Base-by-base conservation (phyloP, 2,113 vertebrate species). In the Carlito syrichta region DNA sequence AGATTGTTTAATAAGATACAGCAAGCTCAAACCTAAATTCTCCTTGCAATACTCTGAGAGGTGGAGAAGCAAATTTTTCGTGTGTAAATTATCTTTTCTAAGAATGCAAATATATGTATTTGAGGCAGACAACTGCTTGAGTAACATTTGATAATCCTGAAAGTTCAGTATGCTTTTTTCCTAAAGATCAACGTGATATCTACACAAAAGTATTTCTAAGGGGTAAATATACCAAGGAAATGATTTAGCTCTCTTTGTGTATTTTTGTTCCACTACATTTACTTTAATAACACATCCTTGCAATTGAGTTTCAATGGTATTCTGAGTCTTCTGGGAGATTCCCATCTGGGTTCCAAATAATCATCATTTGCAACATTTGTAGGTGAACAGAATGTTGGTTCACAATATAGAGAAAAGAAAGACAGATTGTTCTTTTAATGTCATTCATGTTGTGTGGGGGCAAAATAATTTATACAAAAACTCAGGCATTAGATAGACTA, bases 401-500 rank as follows among this genome's bases (percentile, higher is more conserved):
- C 82, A 94, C 50, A 94, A 82, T 88, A 89, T 38, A 95, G n/a
- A 84, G 71, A 93, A 69, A 60, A 45, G 62, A 87, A 76, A 96
- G 45, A 78, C 71, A 86, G 90, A 88, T 27, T 97, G 95, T 52
- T 91, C 94, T 94, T 93, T 97, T 97, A 94, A 91, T 74, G 96
- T 66, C 92, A 86, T 69, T 45, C 58, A 89, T 78, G 71, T 97
- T 13, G 22, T 86, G 81, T 30, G 58, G 76, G 85, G 58, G n/a
- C 40, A 88, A 96, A 86, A 73, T 93, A 82, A 97, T 86, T 95
- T 93, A 85, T 82, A 94, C 50, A 76, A 87, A 89, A 91, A 86
- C 71, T 95, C 43, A 86, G 54, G 38, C 68, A 14, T 50, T 84
- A 86, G 92, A 83, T 5, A 86, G 43, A 81, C 40, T 62, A 71